These are phyloP conservation scores for Callyntrura sp. DNA, from an alignment of 2,888 invertebrate genomes.

Conservation along the genomic window DNA sequence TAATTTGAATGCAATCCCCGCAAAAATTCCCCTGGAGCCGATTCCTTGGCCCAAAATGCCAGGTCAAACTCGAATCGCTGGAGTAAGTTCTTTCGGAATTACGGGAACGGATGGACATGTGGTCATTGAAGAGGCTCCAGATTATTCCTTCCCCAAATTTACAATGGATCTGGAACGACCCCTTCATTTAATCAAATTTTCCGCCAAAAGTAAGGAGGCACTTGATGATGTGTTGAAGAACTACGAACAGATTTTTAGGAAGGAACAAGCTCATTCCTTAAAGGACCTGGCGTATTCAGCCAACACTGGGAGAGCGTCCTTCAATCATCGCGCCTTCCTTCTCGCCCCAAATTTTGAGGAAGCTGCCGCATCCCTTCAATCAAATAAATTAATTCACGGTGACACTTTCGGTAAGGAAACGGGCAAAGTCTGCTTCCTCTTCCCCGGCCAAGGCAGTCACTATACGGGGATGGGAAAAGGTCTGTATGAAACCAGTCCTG, in stretches of 20 bases:
- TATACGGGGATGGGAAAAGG: slow-evolving; percentile 71
- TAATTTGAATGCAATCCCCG: slow-evolving; percentile 65
- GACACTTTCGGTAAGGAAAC: not conserved
- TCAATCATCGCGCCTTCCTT: slow-evolving; percentile 44
- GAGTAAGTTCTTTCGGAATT: slow-evolving; percentile 65
- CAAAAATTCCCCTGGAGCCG: slow-evolving; percentile 68
- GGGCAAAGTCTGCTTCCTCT: slow-evolving; percentile 70
- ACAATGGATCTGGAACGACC: slow-evolving; percentile 28
- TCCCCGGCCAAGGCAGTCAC: slow-evolving; percentile 76
- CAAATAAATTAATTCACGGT: not conserved
- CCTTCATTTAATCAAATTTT: slow-evolving; percentile 49
- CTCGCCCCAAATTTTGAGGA: slow-evolving; percentile 40
- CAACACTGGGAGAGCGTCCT: slow-evolving; percentile 53
- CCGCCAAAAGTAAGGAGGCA: slow-evolving; percentile 57
- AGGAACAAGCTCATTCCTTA: not conserved
- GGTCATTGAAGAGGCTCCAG: slow-evolving; percentile 73
- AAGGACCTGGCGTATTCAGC: slow-evolving; percentile 44
- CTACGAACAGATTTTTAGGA: not conserved
- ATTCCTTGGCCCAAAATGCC: not conserved
- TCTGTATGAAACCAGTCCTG: slow-evolving; percentile 57
- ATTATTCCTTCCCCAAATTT: not conserved
- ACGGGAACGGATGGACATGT: slow-evolving; percentile 65
- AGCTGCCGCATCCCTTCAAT: slow-evolving; percentile 2
- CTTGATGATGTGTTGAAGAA: not conserved
- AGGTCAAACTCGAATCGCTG: slow-evolving; percentile 41